Base-by-base conservation (phyloP, 1,140 invertebrate genomes). In the Forficula auricularia region DNA sequence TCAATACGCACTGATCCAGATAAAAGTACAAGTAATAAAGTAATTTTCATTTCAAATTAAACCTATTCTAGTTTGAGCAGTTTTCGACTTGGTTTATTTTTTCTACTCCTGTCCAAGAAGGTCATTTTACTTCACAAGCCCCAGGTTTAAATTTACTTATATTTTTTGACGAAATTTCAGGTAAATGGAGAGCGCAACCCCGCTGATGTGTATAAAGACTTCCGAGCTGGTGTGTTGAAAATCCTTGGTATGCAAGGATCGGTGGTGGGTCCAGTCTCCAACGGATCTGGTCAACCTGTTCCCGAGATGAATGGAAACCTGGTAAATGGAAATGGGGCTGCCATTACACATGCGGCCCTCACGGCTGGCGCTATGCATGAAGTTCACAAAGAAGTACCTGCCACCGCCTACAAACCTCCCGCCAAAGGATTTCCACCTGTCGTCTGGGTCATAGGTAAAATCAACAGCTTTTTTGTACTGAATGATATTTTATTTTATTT, bases 101-200 rank as follows among this genome's bases (percentile, higher is more conserved):
- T n/a, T n/a, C n/a, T n/a, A n/a, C n/a, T n/a, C n/a, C n/a, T n/a
- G n/a, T n/a, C n/a, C n/a, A n/a, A n/a, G n/a, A n/a, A n/a, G n/a
- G n/a, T n/a, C n/a, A n/a, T n/a, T n/a, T n/a, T n/a, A n/a, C n/a
- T n/a, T n/a, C n/a, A n/a, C n/a, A n/a, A n/a, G n/a, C n/a, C n/a
- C n/a, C n/a, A n/a, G n/a, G n/a, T n/a, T n/a, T n/a, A n/a, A n/a
- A n/a, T n/a, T n/a, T n/a, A n/a, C n/a, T n/a, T n/a, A n/a, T n/a
- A n/a, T n/a, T n/a, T n/a, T n/a, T n/a, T n/a, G n/a, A n/a, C n/a
- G n/a, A n/a, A n/a, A n/a, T n/a, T n/a, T n/a, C 51, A 84, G 82
- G 72, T 86, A 2, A 84, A 86, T 52, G 83, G 83, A 2, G 82
- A 87, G 61, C 60, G 83, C 37, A 79, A 81, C 51, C 83, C 82